phyloP scores from a whole-genome alignment of 2,113 vertebrate species.

The Ornithorhynchus anatinus region DNA sequence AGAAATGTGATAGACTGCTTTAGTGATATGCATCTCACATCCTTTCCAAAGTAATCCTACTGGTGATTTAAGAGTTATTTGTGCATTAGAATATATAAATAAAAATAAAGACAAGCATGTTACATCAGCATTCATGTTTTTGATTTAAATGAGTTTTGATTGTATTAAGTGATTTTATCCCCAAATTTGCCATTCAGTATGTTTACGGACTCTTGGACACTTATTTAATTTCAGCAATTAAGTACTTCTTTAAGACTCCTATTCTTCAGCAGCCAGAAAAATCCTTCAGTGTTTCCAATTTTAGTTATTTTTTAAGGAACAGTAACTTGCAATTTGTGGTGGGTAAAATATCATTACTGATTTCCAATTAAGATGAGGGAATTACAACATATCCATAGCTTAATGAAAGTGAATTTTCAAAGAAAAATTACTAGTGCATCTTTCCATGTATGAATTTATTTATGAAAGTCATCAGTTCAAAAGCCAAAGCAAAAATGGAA shows the following conservation, averaged over 20 bases:
- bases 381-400: background rate
- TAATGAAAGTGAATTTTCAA: background rate
- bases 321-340: background rate
- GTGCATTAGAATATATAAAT: background rate
- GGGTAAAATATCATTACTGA: background rate
- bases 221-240: background rate
- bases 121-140: conserved; percentile 10
- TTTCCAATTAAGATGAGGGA: conserved; percentile 29
- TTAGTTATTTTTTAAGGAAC: background rate
- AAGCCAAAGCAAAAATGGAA: conserved; percentile 8
- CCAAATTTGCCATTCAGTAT: background rate
- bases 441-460: background rate
- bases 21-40: too few species aligned
- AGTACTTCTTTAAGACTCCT: conserved; percentile 6
- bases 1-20: too few species aligned
- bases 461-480: conserved; percentile 8
- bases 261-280: background rate
- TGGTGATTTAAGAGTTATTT: background rate
- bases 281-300: background rate
- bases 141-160: background rate
- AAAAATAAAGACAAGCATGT: background rate
- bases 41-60: background rate
- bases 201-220: background rate
- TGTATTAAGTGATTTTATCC: background rate
- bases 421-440: background rate